Evolutionary conservation across 2,888 invertebrate species (phyloP).

Genomic region (Sinopyrophorus schimmeli): DNA sequence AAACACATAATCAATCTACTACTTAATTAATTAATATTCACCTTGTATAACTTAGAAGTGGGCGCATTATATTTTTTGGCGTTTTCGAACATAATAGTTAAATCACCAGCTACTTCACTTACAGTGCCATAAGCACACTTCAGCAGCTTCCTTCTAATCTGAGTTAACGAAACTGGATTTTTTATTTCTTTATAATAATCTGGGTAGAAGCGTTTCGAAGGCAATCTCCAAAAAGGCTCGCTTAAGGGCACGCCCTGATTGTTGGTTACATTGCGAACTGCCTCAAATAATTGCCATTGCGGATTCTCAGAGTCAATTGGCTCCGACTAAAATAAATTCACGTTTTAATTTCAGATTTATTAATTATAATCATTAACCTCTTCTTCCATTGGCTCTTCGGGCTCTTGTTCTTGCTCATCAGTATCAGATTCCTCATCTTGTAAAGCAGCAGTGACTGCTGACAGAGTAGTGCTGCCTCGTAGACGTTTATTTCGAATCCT

Average conservation of each 20-base stretch:
- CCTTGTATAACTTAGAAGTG: slow-evolving; percentile 80
- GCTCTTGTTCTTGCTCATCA: slow-evolving; percentile 66
- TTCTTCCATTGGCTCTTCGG: slow-evolving; percentile 57
- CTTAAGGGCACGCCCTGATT: slow-evolving; percentile 76
- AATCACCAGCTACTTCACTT: slow-evolving; percentile 88
- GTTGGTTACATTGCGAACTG: slow-evolving; percentile 69
- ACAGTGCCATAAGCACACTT: slow-evolving; percentile 81
- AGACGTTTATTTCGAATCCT: slow-evolving; percentile 67
- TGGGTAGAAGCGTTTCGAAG: slow-evolving; percentile 87
- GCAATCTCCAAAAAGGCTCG: slow-evolving; percentile 92
- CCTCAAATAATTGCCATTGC: slow-evolving; percentile 88
- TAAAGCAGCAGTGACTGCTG: slow-evolving; percentile 64
- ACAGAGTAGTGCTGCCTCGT: slow-evolving; percentile 58
- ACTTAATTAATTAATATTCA: slow-evolving; percentile 45
- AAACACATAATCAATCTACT: slow-evolving; percentile 1
- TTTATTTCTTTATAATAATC: slow-evolving; percentile 98
- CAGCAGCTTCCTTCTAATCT: slow-evolving; percentile 84
- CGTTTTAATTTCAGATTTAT: too few relatives aligned
- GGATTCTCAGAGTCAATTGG: slow-evolving; percentile 68
- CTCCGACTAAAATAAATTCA: slow-evolving; percentile 47
- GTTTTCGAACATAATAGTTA: slow-evolving; percentile 97
- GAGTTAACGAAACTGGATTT: slow-evolving; percentile 90
- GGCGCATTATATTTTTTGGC: slow-evolving; percentile 87
- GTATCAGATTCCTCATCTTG: slow-evolving; percentile 67
- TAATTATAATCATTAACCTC: slow-evolving; percentile 47